phyloP scores from a whole-genome alignment of 1,140 invertebrate genomes.

The Diploscapter pachys region DNA sequence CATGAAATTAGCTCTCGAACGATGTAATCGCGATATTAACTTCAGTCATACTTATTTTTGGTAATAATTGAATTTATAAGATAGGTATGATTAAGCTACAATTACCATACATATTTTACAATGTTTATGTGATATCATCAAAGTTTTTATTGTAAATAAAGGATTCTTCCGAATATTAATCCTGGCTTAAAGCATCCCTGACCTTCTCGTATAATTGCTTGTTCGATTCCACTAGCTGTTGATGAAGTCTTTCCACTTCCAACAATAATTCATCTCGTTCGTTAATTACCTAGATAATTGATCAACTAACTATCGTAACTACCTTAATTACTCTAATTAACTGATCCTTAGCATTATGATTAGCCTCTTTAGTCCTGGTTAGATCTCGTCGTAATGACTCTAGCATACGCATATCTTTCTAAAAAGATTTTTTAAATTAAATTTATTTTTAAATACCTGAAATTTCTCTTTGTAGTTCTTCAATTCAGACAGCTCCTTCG shows the following conservation, averaged over 20 bases:
- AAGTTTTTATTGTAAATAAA: background rate
- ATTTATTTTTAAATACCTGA: background rate
- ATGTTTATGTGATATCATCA: too few species aligned
- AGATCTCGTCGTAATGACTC: constrained; percentile 15
- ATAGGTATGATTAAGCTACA: too few species aligned
- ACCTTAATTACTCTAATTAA: constrained; percentile 9
- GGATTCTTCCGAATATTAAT: background rate
- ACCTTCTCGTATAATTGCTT: constrained; percentile 8
- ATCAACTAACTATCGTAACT: too few species aligned
- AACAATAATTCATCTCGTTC: constrained; percentile 10
- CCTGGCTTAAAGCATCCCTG: background rate
- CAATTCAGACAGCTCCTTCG: constrained; percentile 11
- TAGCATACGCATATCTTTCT: constrained; percentile 12
- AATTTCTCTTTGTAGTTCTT: constrained; percentile 10
- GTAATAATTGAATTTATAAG: too few species aligned
- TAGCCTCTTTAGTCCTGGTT: constrained; percentile 8
- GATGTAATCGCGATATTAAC: background rate
- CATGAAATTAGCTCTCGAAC: background rate
- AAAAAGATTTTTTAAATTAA: background rate
- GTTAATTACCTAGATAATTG: too few species aligned
- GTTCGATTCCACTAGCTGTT: constrained; percentile 10
- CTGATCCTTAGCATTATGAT: constrained; percentile 16
- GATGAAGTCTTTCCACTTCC: constrained; percentile 7
- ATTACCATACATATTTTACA: too few species aligned
- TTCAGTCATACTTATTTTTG: background rate